Conservation (phyloP, 2,113 vertebrate species). For the Chaenogobius annularis region DNA sequence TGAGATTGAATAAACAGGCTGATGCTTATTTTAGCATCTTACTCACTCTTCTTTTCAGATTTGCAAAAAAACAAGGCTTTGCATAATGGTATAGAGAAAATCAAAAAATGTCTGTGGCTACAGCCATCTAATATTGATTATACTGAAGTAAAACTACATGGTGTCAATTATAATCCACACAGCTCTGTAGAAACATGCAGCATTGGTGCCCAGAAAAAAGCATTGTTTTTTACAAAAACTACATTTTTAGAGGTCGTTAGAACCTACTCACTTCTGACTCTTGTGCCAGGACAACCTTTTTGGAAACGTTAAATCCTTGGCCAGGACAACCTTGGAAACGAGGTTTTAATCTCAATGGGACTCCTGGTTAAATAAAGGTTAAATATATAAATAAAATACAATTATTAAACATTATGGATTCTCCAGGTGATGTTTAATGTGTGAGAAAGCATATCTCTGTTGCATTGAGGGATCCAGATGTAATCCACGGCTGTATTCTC, state of each 20-base stretch:
- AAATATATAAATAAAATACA: not conserved
- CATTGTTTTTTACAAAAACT: too few species aligned
- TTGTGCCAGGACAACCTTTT: too few species aligned
- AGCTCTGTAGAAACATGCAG: too few species aligned
- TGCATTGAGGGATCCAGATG: constrained; percentile 9
- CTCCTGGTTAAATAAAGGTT: too few species aligned
- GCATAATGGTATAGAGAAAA: constrained; percentile 15
- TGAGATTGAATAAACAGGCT: constrained; percentile 43
- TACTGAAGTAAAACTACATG: not conserved
- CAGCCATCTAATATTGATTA: constrained; percentile 5
- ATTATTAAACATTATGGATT: not conserved
- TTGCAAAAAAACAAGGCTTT: constrained; percentile 32
- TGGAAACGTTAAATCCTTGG: too few species aligned
- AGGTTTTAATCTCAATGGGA: too few species aligned
- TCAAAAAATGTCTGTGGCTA: not conserved
- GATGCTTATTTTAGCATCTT: constrained; percentile 38
- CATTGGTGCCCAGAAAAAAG: too few species aligned
- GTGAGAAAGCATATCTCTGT: constrained; percentile 15
- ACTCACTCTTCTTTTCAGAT: constrained; percentile 45
- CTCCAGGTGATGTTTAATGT: not conserved
- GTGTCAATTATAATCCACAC: not conserved
- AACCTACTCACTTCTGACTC: too few species aligned
- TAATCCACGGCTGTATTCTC: constrained; percentile 25
- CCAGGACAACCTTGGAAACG: too few species aligned
- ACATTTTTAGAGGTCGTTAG: too few species aligned